These are phyloP conservation scores for Ptychodera flava DNA, from an alignment of 35 echinoderm and acorn worm species.

Conservation along the genomic window DNA sequence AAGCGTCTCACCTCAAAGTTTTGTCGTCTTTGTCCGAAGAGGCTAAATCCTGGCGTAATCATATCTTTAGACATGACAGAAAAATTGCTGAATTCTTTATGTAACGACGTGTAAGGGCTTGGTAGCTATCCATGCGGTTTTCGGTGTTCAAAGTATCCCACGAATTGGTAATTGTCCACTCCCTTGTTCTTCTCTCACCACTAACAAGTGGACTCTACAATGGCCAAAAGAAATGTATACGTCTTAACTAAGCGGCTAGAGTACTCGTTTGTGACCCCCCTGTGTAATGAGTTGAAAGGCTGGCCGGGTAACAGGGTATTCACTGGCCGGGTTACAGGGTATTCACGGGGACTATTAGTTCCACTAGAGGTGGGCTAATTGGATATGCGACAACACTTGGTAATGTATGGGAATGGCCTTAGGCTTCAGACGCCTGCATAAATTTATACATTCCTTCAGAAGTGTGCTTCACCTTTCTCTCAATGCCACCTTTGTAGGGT, in stretches of 20 bases:
- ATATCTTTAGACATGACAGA: too few species aligned
- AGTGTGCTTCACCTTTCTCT: background rate
- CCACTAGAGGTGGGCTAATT: background rate
- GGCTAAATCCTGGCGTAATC: too few species aligned
- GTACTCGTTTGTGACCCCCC: background rate
- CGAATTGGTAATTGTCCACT: too few species aligned
- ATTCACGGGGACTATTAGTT: background rate
- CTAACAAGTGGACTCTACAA: background rate
- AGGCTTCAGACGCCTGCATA: background rate
- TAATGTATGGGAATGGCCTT: background rate
- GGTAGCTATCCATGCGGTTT: too few species aligned
- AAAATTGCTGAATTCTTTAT: too few species aligned
- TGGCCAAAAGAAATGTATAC: background rate
- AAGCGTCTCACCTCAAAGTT: too few species aligned
- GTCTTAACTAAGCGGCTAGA: background rate
- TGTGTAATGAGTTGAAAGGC: background rate
- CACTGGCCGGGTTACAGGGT: background rate
- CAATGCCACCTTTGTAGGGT: background rate
- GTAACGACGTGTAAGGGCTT: too few species aligned
- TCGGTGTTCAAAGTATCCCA: too few species aligned
- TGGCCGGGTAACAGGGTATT: background rate
- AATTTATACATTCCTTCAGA: background rate
- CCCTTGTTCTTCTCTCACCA: background rate
- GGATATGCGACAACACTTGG: background rate
- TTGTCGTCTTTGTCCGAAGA: too few species aligned